phyloP scores from a whole-genome alignment of 2,888 invertebrate genomes.

The Agriotes lineatus region DNA sequence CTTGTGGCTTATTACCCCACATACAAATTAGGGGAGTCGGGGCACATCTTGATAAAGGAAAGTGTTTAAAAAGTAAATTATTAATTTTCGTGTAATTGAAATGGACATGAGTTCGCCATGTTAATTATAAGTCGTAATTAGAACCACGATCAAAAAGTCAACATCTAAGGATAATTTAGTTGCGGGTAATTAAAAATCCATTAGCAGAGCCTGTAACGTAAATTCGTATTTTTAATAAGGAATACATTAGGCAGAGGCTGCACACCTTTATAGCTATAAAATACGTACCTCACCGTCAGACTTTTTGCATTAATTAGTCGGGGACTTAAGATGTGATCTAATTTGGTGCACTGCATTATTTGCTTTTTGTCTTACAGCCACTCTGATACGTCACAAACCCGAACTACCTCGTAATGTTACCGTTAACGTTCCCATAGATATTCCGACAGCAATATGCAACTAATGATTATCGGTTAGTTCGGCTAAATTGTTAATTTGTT shows the following conservation, averaged over 20 bases:
- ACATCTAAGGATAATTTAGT: conserved; percentile 63
- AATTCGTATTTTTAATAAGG: conserved; percentile 62
- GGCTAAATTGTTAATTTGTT: too few relatives aligned
- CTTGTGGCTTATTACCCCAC: conserved; percentile 15
- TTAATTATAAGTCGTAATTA: conserved; percentile 63
- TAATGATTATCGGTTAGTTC: too few relatives aligned
- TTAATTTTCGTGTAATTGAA: conserved; percentile 63
- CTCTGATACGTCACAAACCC: conserved; percentile 1
- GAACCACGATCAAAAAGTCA: conserved; percentile 62
- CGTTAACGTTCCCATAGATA: not conserved
- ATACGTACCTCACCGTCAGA: conserved; percentile 39
- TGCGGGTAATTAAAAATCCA: conserved; percentile 66
- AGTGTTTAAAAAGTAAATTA: conserved; percentile 51
- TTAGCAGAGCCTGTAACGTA: conserved; percentile 64
- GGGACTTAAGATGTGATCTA: conserved; percentile 29
- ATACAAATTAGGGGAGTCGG: conserved; percentile 11
- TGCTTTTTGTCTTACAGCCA: not conserved
- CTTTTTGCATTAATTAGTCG: conserved; percentile 41
- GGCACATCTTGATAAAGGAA: conserved; percentile 30
- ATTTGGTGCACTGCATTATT: conserved; percentile 19
- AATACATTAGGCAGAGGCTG: conserved; percentile 52
- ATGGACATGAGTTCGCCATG: conserved; percentile 62
- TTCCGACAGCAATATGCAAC: too few relatives aligned
- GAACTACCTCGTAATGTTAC: not conserved
- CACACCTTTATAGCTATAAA: conserved; percentile 44